Percentiles rank a stretch among this genome's conserved stretches.
Evolutionary conservation across 2,888 invertebrate genomes (phyloP).

Genomic region (Slavum lentiscoides): DNA sequence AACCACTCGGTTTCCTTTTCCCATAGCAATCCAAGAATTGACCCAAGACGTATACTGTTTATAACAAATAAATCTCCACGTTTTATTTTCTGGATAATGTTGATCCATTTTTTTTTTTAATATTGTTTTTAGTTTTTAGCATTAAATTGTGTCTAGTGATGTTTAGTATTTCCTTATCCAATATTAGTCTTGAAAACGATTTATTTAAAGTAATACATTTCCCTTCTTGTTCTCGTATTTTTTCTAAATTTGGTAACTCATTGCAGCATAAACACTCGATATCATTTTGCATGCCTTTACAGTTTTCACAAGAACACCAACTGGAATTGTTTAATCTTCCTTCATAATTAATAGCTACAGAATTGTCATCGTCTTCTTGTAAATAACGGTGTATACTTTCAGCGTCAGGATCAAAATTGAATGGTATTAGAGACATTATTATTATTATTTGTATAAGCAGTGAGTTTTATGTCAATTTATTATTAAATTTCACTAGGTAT

Average conservation of each 20-base stretch:
- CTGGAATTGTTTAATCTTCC: background rate
- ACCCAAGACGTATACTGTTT: slow-evolving; percentile 6
- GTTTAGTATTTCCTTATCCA: slow-evolving; percentile 22
- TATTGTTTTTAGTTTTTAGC: slow-evolving; percentile 9
- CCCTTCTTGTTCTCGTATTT: background rate
- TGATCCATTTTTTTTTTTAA: background rate
- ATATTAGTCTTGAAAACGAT: too few relatives aligned
- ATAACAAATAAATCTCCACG: slow-evolving; percentile 17
- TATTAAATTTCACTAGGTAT: too few relatives aligned
- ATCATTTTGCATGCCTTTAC: background rate
- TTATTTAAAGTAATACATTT: slow-evolving; percentile 4
- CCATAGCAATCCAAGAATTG: slow-evolving; percentile 20
- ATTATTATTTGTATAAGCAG: too few relatives aligned
- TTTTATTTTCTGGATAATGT: slow-evolving; percentile 23
- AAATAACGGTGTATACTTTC: slow-evolving; percentile 4
- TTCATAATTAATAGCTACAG: slow-evolving; percentile 13
- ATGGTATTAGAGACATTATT: too few relatives aligned
- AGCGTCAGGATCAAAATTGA: too few relatives aligned
- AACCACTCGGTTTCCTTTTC: slow-evolving; percentile 10
- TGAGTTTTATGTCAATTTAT: too few relatives aligned
- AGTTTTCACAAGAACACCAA: slow-evolving; percentile 21
- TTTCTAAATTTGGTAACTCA: too few relatives aligned
- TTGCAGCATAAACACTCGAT: too few relatives aligned
- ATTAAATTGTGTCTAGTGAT: slow-evolving; percentile 20
- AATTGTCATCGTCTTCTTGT: slow-evolving; percentile 5